Percentiles rank a stretch among this genome's conserved stretches.
Conservation (phyloP, 2,113 vertebrate genomes). For the Helogale parvula region DNA sequence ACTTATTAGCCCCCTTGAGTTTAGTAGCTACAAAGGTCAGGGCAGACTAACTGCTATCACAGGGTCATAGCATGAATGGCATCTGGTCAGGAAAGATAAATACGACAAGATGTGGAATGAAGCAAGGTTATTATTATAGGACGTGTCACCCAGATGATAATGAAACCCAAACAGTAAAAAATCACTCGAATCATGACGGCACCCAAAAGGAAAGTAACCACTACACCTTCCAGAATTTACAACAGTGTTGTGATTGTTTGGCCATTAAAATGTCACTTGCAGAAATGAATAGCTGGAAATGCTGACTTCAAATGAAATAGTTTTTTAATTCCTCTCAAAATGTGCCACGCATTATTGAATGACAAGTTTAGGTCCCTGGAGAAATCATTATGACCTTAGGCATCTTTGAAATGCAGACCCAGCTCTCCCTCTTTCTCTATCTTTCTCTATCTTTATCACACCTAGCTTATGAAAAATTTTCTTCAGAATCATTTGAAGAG, state of each 20-base stretch:
- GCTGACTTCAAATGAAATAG: conserved; percentile 59
- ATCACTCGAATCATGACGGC: conserved; percentile 60
- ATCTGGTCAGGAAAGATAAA: conserved; percentile 65
- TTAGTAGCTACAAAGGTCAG: conserved; percentile 62
- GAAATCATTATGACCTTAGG: conserved; percentile 49
- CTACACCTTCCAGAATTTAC: conserved; percentile 59
- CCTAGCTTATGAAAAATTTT: conserved; percentile 4
- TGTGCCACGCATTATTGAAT: conserved; percentile 62
- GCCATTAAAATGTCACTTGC: conserved; percentile 65
- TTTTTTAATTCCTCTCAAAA: conserved; percentile 61
- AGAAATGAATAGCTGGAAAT: conserved; percentile 62
- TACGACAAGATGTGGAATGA: conserved; percentile 48
- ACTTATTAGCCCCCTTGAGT: background rate
- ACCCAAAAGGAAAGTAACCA: conserved; percentile 44
- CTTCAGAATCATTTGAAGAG: conserved; percentile 26
- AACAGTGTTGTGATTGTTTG: conserved; percentile 53
- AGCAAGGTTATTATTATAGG: conserved; percentile 65
- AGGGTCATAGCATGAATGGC: conserved; percentile 44
- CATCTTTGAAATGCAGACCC: conserved; percentile 3
- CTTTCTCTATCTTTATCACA: background rate
- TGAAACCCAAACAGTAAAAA: conserved; percentile 64
- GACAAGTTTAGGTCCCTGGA: conserved; percentile 49
- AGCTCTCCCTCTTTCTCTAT: background rate
- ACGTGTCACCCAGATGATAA: conserved; percentile 65
- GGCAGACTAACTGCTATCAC: background rate